Percentiles rank a stretch among this genome's conserved stretches.
Evolutionary conservation across 2,888 invertebrate genomes (phyloP).

Genomic region (Idaea dimidiata): DNA sequence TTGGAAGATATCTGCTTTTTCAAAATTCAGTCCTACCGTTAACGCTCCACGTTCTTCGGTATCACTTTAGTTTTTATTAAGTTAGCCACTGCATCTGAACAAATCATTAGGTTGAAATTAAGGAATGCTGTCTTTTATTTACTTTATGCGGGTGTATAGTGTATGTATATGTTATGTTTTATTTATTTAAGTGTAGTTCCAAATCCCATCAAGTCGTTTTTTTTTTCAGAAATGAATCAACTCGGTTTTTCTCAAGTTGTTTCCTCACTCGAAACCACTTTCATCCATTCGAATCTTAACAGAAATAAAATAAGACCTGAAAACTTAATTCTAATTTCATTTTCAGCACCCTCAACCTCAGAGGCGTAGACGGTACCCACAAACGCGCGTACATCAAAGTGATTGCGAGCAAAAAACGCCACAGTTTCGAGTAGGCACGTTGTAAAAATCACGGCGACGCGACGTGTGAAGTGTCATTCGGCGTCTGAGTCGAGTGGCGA

Average conservation of each 20-base stretch:
- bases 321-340: conserved; percentile 24
- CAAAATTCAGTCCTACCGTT: too few relatives aligned
- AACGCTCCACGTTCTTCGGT: too few relatives aligned
- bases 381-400: conserved; percentile 66
- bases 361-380: conserved; percentile 27
- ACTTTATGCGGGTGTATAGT: too few relatives aligned
- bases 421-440: conserved; percentile 67
- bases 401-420: conserved; percentile 70
- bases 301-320: conserved; percentile 18
- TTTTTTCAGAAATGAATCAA: too few relatives aligned
- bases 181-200: too few relatives aligned
- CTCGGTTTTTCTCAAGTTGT: not conserved
- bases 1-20: too few relatives aligned
- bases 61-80: too few relatives aligned
- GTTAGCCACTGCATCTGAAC: too few relatives aligned
- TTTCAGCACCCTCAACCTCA: conserved; percentile 16
- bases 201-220: too few relatives aligned
- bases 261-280: not conserved
- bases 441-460: conserved; percentile 78
- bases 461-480: conserved; percentile 78
- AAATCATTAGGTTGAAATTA: too few relatives aligned
- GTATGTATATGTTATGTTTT: too few relatives aligned
- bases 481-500: conserved; percentile 75
- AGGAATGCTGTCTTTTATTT: too few relatives aligned
- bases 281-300: conserved; percentile 7